Evolutionary conservation across 2,113 vertebrate genomes (phyloP), one percentile per base, ranked within the genome.

Genomic region (Rafetus swinhoei): DNA sequence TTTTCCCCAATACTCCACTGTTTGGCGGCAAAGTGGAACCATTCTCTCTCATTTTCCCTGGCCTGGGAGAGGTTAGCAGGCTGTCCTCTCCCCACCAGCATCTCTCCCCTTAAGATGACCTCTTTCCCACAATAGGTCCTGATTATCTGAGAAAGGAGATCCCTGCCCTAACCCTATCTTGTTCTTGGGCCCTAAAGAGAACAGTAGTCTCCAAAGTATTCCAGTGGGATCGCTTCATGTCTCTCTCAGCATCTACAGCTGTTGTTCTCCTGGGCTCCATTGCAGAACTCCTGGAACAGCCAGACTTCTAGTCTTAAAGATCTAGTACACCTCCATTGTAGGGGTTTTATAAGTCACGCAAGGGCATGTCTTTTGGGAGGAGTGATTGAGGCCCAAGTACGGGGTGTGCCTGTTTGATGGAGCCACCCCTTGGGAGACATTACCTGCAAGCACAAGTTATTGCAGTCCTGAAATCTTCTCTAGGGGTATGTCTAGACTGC

Each of bases 61-160:
- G 13, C 24, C 50, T 82, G 32, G 90, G 62, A 55, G 76, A 45
- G n/a, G 10, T 84, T 76, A 59, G 7, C 39, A 91, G 89, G 6
- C 84, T n/a, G 10, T 79, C 90, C 35, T 82, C 32, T 90, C 83
- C 82, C 52, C 72, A 25, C 74, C 39, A 50, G 74, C 4, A 12
- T 72, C 65, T 72, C 18, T 35, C n/a, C 16, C n/a, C 18, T 72
- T 35, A n/a, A 4, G 25, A 39, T 88, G 29, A n/a, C 39, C 15
- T 5, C 87, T 35, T 86, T 87, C 53, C 65, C 90, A 89, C 65
- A 89, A 53, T 84, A 87, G 79, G 50, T 91, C 72, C 86, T 87
- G 79, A 94, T 1, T 86, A 27, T 6, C 29, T 76, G 85, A 50
- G 15, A 52, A 9, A 79, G 11, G 39, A 50, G 45, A 92, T 93